phyloP scores from a whole-genome alignment of 2,797 vertebrate genomes.

The Ctenopoma kingsleyae region DNA sequence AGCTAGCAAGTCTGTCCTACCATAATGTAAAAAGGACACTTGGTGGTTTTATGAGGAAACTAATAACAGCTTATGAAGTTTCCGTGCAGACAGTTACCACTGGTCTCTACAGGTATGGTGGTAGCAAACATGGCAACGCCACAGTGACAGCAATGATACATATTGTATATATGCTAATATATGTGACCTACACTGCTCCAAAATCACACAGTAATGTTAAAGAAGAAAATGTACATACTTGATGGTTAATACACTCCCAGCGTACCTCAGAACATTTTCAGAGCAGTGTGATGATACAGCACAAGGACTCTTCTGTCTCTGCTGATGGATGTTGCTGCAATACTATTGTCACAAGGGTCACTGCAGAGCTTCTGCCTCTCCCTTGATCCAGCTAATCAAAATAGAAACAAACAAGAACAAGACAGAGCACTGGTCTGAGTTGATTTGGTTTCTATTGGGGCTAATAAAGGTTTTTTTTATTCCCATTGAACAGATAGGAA shows the following conservation, averaged over 20 bases:
- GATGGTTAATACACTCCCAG: no score
- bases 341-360: slow-evolving; percentile 32
- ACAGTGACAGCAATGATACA: no score
- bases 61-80: no score
- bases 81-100: no score
- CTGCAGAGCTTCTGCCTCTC: slow-evolving; percentile 26
- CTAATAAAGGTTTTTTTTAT: slow-evolving; percentile 29
- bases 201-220: neutral
- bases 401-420: slow-evolving; percentile 25
- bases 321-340: slow-evolving; percentile 42
- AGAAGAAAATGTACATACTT: no score
- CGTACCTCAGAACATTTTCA: neutral
- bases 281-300: neutral
- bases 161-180: no score
- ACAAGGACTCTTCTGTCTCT: slow-evolving; percentile 10
- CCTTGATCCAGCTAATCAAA: slow-evolving; percentile 42
- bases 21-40: neutral
- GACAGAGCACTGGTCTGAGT: slow-evolving; percentile 8
- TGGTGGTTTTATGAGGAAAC: neutral
- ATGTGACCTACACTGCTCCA: neutral
- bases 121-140: no score
- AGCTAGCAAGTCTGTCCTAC: neutral
- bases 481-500: slow-evolving; percentile 19
- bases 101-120: no score
- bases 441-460: slow-evolving; percentile 22